These are phyloP conservation scores for Pemphigus obesinymphae DNA, from an alignment of 1,140 invertebrate species.

Conservation along the genomic window DNA sequence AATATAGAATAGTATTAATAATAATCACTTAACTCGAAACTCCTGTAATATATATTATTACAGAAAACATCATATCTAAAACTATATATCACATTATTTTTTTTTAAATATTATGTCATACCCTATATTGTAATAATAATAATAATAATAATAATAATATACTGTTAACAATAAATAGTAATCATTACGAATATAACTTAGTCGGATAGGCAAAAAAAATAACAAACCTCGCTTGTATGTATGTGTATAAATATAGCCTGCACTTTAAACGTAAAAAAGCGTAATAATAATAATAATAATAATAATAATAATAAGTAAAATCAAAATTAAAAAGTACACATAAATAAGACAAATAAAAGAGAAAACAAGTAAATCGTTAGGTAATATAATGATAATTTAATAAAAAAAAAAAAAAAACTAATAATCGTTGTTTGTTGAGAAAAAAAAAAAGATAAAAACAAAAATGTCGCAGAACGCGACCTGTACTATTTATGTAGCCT, in stretches of 20 bases:
- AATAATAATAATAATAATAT: not conserved
- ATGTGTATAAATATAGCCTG: too few relatives aligned
- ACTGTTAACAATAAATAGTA: too few relatives aligned
- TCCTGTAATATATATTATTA: not conserved
- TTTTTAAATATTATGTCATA: not conserved
- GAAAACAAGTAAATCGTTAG: not conserved
- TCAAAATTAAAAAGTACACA: not conserved
- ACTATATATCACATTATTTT: constrained; percentile 37
- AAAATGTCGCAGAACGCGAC: too few relatives aligned
- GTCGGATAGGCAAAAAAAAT: not conserved
- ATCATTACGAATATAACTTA: too few relatives aligned
- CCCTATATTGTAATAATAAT: not conserved
- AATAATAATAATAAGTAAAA: not conserved
- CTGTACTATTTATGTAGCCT: too few relatives aligned
- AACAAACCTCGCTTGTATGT: not conserved
- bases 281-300: not conserved
- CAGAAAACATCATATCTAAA: not conserved
- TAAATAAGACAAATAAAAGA: not conserved
- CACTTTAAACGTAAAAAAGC: not conserved
- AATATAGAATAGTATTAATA: not conserved
- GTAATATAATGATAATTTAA: not conserved
- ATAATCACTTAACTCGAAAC: not conserved
- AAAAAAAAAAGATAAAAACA: not conserved
- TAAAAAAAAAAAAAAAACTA: not conserved
- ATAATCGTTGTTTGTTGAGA: not conserved